Base-by-base conservation (phyloP, 2,113 vertebrate species). In the Vidua chalybeata region DNA sequence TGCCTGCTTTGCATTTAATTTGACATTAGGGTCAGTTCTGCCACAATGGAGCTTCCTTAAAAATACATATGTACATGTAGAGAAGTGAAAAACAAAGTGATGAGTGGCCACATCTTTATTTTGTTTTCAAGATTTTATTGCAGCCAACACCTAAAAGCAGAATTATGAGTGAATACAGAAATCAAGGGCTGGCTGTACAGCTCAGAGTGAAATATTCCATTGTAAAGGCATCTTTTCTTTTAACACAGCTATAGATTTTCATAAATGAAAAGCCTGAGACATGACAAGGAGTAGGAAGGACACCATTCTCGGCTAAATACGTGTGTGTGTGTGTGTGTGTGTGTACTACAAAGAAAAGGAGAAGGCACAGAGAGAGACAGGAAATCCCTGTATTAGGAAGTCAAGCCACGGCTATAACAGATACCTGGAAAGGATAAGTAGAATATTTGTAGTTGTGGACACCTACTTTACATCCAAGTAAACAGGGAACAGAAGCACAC, bases 281-380 rank as follows among this genome's bases (percentile, higher is more conserved):
- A 10, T 75, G 62, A 81, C 76, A 73, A 58, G 19, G n/a, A 90
- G 45, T 20, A 74, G 20, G 33, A 88, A 86, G 41, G 54, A 87
- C 35, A 76, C 18, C 17, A 21, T 63, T 72, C n/a, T 55, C 35
- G 30, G 13, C 13, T 82, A 51, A 52, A 85, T 43, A 30, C 0
- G 0, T 22, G 26, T 4, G 4, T 26, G 37, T 30, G 35, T 58
- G 0, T 22, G 26, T 35, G 23, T 24, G 23, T 52, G 37, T 31
- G 31, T 56, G 9, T 18, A 33, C 64, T 11, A 84, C 31, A 87
- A 82, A 71, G 43, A 31, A 49, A 84, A 45, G 28, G 18, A 78
- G 24, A 80, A 41, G 21, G 35, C 19, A 72, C 0, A 6, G 24
- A 71, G 19, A 46, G 15, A 39, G 16, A 75, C 15, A 13, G 8